Conservation (phyloP, 2,797 vertebrate genomes). For the Todus mexicanus region DNA sequence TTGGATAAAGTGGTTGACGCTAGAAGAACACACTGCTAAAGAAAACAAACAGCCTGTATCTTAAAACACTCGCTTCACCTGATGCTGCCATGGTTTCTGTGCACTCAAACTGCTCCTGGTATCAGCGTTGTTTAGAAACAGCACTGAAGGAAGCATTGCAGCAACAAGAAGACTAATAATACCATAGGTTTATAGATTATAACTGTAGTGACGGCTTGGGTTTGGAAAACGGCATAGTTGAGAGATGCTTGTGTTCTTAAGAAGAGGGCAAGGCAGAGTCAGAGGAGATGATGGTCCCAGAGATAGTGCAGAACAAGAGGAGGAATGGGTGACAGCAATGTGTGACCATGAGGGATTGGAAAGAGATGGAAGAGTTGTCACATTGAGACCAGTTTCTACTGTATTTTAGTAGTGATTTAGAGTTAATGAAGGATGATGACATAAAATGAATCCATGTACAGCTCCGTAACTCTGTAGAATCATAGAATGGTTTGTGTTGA, state of each 20-base stretch:
- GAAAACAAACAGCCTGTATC: neutral
- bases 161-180: neutral
- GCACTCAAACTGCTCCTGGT: neutral
- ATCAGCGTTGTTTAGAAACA: neutral
- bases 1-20: neutral
- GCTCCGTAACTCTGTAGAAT: rapidly evolving
- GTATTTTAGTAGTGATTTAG: neutral
- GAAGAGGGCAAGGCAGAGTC: neutral
- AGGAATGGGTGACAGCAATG: neutral
- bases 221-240: neutral
- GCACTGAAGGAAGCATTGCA: neutral
- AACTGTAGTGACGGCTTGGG: neutral
- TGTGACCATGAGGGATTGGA: neutral
- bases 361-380: neutral
- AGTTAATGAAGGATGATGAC: neutral
- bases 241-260: neutral
- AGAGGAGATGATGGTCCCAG: neutral
- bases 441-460: neutral
- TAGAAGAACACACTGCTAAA: neutral
- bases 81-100: neutral
- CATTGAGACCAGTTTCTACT: neutral
- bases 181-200: neutral
- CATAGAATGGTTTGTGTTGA: neutral
- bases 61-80: neutral
- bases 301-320: neutral